A percentile compares a stretch with the other conserved stretches of the same genome.
These are phyloP conservation scores for Lutraria rhynchaena DNA, from an alignment of 1,140 invertebrate species.

Conservation along the genomic window DNA sequence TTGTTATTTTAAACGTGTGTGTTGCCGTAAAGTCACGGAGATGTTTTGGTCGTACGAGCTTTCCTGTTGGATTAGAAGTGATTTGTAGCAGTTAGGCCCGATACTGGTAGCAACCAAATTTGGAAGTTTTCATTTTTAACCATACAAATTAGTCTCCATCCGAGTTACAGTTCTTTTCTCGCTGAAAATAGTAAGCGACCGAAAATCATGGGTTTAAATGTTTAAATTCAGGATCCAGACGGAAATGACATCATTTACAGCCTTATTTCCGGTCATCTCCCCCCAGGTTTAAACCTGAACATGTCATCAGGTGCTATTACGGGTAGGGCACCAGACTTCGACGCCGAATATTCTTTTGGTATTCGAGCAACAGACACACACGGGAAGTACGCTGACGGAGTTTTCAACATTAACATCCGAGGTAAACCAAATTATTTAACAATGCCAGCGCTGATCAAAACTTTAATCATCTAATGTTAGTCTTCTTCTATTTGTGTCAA, in stretches of 20 bases:
- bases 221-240: conserved; percentile 67
- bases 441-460: background rate
- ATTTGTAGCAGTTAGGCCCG: too few relatives aligned
- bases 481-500: background rate
- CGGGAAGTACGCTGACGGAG: conserved; percentile 68
- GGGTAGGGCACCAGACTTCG: conserved; percentile 64
- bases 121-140: too few relatives aligned
- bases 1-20: too few relatives aligned
- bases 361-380: conserved; percentile 67
- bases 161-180: too few relatives aligned
- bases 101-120: too few relatives aligned
- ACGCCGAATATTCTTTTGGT: conserved; percentile 65
- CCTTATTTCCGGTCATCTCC: conserved; percentile 65
- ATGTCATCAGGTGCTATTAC: conserved; percentile 54
- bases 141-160: too few relatives aligned
- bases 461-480: background rate
- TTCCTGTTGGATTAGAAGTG: too few relatives aligned
- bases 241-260: conserved; percentile 62
- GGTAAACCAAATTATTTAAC: conserved; percentile 28
- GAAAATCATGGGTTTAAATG: too few relatives aligned
- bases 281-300: conserved; percentile 63
- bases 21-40: too few relatives aligned
- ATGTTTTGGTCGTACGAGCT: too few relatives aligned
- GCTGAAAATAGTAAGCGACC: too few relatives aligned
- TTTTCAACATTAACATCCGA: conserved; percentile 62